Conservation (phyloP, 2,113 vertebrate species). For the Scomber japonicus region DNA sequence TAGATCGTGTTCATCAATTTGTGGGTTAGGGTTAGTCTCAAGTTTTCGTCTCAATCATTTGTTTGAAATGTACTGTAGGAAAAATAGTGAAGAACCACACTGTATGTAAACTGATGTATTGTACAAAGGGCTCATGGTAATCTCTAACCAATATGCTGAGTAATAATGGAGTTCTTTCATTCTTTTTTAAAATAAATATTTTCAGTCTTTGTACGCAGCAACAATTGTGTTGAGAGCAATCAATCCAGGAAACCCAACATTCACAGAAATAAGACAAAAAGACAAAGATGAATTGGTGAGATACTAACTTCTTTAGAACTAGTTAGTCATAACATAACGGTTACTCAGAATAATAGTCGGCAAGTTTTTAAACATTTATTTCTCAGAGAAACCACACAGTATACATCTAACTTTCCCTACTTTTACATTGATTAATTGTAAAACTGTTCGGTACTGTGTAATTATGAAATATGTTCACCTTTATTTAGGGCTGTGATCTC, state of each 20-base stretch:
- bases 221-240: not conserved
- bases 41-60: too few relatives aligned
- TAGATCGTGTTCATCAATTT: not conserved
- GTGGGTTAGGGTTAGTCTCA: too few relatives aligned
- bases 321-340: not conserved
- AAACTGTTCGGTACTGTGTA: not conserved
- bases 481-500: not conserved
- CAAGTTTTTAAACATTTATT: not conserved
- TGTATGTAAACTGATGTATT: too few relatives aligned
- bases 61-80: too few relatives aligned
- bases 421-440: not conserved
- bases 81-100: too few relatives aligned
- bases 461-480: not conserved
- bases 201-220: too few relatives aligned
- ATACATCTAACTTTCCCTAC: not conserved
- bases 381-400: not conserved
- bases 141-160: too few relatives aligned
- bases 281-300: constrained; percentile 5
- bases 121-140: too few relatives aligned
- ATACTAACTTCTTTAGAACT: not conserved
- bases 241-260: not conserved
- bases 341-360: constrained; percentile 1
- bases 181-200: too few relatives aligned
- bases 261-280: not conserved
- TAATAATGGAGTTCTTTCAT: too few relatives aligned